These are phyloP conservation scores for Argya squamiceps DNA, from an alignment of 2,797 vertebrate species.

Conservation along the genomic window DNA sequence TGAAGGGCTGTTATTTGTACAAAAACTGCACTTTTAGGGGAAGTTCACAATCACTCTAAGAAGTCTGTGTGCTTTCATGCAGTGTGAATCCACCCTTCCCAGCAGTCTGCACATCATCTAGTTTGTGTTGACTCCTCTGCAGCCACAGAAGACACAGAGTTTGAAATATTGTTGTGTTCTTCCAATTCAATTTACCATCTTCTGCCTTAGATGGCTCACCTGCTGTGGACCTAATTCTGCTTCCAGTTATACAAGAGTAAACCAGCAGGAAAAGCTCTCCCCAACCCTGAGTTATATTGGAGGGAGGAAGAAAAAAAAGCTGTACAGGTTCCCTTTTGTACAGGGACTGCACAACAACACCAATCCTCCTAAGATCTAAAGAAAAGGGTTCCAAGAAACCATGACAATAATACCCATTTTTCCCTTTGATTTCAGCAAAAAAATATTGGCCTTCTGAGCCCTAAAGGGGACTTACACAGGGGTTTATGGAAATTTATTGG, in stretches of 20 bases:
- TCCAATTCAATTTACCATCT: neutral
- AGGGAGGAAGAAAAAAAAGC: neutral
- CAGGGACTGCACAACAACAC: neutral
- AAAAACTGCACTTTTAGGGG: neutral
- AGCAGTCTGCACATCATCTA: neutral
- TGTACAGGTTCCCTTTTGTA: neutral
- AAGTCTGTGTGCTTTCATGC: neutral
- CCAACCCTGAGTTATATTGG: neutral
- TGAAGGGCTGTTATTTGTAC: slow-evolving; percentile 14
- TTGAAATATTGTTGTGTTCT: neutral
- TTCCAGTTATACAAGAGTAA: neutral
- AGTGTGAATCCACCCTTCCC: neutral
- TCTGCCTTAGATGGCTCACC: neutral
- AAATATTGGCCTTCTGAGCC: neutral
- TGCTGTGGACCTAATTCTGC: neutral
- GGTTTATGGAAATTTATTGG: neutral
- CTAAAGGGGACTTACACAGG: neutral
- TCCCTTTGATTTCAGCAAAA: neutral
- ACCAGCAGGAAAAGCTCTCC: neutral
- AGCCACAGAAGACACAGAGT: neutral
- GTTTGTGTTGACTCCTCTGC: neutral
- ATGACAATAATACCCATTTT: neutral
- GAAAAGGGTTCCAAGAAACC: neutral
- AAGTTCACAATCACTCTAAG: neutral
- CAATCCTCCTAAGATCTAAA: neutral